Conservation (phyloP, 1,140 invertebrate species). For the Eurosta solidaginis region DNA sequence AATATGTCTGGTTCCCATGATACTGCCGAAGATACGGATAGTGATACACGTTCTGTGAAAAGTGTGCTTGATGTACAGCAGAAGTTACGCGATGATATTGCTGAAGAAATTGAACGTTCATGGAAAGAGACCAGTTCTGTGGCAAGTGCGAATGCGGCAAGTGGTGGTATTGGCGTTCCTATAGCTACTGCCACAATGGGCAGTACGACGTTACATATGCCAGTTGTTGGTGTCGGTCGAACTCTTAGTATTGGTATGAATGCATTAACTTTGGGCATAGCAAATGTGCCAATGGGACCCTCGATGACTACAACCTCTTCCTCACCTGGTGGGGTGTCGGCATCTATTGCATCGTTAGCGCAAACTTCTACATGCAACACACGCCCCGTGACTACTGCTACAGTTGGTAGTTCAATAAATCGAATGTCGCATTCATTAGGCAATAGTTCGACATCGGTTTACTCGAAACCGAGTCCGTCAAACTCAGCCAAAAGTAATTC, state of each 20-base stretch:
- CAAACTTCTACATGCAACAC: conserved; percentile 59
- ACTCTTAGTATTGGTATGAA: conserved; percentile 29
- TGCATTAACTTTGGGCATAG: not conserved
- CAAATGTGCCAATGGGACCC: conserved; percentile 34
- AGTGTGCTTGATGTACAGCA: conserved; percentile 56
- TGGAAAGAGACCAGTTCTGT: conserved; percentile 45
- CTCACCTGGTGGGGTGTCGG: conserved; percentile 45
- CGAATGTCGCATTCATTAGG: conserved; percentile 61
- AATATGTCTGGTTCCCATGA: conserved; percentile 42
- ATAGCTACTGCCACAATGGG: conserved; percentile 13
- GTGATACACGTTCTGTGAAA: conserved; percentile 55
- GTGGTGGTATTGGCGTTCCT: not conserved
- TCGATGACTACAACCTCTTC: conserved; percentile 26
- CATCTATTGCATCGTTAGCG: conserved; percentile 56
- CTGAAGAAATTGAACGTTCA: conserved; percentile 53
- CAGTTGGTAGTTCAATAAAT: conserved; percentile 65
- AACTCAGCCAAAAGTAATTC: conserved; percentile 59
- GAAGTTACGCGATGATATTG: conserved; percentile 49
- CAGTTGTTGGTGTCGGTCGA: not conserved
- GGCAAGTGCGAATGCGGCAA: not conserved
- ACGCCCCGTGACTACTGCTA: conserved; percentile 75
- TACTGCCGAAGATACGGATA: conserved; percentile 52
- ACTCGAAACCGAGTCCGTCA: conserved; percentile 57
- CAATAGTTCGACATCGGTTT: conserved; percentile 58
- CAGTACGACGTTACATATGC: conserved; percentile 15